Evolutionary conservation across 1,140 invertebrate genomes (phyloP), one percentile per base, ranked within the genome.

Genomic region (Neomicropteryx cornuta): DNA sequence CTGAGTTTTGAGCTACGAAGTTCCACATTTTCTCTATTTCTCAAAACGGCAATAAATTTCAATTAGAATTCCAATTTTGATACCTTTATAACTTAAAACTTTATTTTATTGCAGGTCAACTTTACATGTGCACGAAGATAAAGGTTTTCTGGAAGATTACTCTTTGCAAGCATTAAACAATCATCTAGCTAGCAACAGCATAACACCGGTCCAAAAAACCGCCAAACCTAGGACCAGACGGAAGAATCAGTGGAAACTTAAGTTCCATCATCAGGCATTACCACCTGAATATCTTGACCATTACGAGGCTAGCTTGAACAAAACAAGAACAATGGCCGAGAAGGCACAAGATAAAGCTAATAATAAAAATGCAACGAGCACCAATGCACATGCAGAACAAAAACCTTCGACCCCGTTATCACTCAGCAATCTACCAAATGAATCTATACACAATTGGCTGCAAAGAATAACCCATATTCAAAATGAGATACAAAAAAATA

Each of bases 201-300:
- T 31, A 33, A 33, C 17, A n/a, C n/a, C n/a, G n/a, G n/a, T n/a
- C n/a, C 21, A 13, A 3, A 16, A 13, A 14, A 31, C 16, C 5
- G 38, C 37, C 19, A 22, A 34, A 19, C 32, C 38, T 33, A 68
- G 77, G 11, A 72, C 70, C 28, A 63, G 76, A 14, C 71, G 75
- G 50, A 79, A 77, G 56, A 73, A 76, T 27, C 60, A 79, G 42
- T 79, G 82, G 70, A 86, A 86, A 52, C 60, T 87, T 5, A 83
- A 85, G 48, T 87, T 87, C 49, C 83, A 87, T 47, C 83, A 87
- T 48, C 82, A 86, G 53, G 82, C 83, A 0, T 53, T 87, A 27
- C 83, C 83, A 0, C 77, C 81, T 2, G 82, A 84, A 48, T 87
- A 86, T 46, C 63, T 84, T 21, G 79, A 82, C 48, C 82, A 85